Conservation (phyloP, 2,888 invertebrate genomes). For the Clostera curtula region DNA sequence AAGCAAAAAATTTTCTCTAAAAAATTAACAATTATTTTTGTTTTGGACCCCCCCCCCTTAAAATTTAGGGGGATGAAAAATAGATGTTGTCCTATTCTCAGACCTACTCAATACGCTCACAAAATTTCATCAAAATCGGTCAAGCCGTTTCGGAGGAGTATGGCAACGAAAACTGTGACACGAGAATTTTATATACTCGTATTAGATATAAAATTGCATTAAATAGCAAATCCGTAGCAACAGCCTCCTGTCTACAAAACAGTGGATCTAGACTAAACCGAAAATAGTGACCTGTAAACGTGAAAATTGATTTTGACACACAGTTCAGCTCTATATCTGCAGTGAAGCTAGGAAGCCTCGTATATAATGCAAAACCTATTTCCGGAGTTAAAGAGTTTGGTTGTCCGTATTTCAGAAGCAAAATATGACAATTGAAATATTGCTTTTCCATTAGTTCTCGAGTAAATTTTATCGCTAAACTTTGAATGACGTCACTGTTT, state of each 20-base stretch:
- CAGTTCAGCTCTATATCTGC: constrained; percentile 49
- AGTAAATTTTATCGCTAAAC: constrained; percentile 26
- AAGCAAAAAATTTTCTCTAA: no score
- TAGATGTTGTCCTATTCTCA: no score
- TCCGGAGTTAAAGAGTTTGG: constrained; percentile 36
- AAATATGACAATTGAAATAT: constrained; percentile 44
- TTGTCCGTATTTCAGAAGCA: no score
- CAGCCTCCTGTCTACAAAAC: constrained; percentile 29
- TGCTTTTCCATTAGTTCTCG: constrained; percentile 26
- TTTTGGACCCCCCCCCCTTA: no score
- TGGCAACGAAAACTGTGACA: not conserved
- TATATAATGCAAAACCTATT: constrained; percentile 56
- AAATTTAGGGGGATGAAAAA: no score
- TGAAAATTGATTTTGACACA: constrained; percentile 67
- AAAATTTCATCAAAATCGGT: no score
- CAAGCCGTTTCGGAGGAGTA: no score
- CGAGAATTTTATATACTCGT: no score
- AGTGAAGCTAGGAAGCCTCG: constrained; percentile 37
- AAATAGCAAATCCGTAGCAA: no score
- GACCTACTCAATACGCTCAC: no score
- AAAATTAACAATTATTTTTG: no score
- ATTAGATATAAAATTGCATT: no score
- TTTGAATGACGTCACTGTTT: not conserved
- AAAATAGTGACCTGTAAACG: constrained; percentile 63
- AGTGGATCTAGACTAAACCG: constrained; percentile 40